These are phyloP conservation scores for Pogonophryne albipinna DNA, from an alignment of 2,797 vertebrate species.

Conservation along the genomic window DNA sequence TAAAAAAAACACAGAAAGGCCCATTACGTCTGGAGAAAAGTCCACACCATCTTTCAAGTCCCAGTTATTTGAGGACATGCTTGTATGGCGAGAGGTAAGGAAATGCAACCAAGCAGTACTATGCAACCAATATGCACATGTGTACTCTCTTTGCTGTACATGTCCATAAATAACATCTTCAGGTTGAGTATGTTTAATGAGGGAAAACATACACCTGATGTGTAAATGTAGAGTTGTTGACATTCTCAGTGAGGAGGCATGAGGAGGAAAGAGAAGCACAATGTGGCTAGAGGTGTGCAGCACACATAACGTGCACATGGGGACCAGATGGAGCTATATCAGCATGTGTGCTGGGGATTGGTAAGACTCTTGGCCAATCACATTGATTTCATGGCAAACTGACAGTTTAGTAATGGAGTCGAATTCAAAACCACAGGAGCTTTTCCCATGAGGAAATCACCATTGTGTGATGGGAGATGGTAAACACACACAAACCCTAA, in stretches of 20 bases:
- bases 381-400: slow-evolving; percentile 1
- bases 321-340: not conserved
- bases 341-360: not conserved
- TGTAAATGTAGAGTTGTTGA: not conserved
- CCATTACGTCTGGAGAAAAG: slow-evolving; percentile 6
- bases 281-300: not conserved
- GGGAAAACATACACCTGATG: not conserved
- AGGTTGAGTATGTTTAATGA: not conserved
- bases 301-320: not conserved
- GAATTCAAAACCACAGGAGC: not conserved
- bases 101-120: not conserved
- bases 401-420: not conserved
- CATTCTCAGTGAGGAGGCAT: not conserved
- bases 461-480: not conserved
- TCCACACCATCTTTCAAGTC: not conserved
- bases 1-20: slow-evolving; percentile 14
- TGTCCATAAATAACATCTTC: not conserved
- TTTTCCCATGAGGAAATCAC: not conserved
- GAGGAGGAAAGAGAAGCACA: not conserved
- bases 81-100: not conserved
- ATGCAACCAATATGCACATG: not conserved
- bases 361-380: not conserved
- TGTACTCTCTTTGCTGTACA: not conserved
- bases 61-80: not conserved
- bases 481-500: not conserved